Percentiles rank a stretch among this genome's conserved stretches.
These are phyloP conservation scores for Sphyrna mokarran DNA, from an alignment of 2,113 vertebrate genomes.

Conservation along the genomic window DNA sequence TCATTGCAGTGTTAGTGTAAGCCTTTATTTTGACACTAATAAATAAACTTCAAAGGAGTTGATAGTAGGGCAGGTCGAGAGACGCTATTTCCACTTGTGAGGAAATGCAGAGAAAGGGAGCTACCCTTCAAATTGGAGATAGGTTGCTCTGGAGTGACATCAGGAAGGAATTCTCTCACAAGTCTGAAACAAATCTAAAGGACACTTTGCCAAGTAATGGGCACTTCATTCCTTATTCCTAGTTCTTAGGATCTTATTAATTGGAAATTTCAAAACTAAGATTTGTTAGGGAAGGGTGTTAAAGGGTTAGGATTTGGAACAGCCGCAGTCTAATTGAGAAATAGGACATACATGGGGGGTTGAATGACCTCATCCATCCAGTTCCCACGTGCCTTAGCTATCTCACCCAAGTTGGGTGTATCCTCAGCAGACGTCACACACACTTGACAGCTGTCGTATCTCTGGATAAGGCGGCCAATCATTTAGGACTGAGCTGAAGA, in stretches of 20 bases:
- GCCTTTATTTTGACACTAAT: no score
- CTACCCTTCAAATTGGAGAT: background rate
- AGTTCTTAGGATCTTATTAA: background rate
- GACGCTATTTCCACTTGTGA: background rate
- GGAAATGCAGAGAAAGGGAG: background rate
- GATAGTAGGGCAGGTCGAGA: background rate
- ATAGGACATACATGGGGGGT: background rate
- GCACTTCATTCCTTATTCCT: no score
- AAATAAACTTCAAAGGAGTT: background rate
- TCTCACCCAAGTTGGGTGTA: no score
- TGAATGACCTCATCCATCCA: background rate
- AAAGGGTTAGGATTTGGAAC: background rate
- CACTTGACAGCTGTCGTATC: no score
- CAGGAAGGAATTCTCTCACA: background rate
- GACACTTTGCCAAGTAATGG: no score
- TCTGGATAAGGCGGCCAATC: no score
- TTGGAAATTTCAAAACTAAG: background rate
- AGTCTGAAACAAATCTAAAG: background rate
- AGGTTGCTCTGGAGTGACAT: background rate
- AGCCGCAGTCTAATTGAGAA: background rate
- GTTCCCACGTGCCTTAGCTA: background rate
- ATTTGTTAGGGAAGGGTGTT: background rate
- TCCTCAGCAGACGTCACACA: no score
- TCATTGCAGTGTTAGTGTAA: no score
- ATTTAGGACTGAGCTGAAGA: no score